phyloP scores from a whole-genome alignment of 1,140 invertebrate genomes.

The Cheumatopsyche charites region DNA sequence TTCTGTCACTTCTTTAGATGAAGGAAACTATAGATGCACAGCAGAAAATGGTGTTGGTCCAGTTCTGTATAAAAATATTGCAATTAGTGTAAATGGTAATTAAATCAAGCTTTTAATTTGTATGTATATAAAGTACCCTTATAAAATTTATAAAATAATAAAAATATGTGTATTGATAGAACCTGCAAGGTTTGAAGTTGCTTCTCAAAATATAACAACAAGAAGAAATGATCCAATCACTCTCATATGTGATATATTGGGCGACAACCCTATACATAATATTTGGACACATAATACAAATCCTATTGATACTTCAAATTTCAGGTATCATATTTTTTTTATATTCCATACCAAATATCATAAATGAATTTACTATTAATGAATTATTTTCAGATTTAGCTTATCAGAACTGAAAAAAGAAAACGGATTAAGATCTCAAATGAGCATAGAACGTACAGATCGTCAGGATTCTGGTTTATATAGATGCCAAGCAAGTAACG shows the following conservation, averaged over 20 bases:
- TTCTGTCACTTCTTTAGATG: constrained; percentile 73
- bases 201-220: constrained; percentile 72
- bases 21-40: constrained; percentile 85
- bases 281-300: constrained; percentile 75
- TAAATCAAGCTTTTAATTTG: constrained; percentile 1
- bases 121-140: neutral
- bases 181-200: constrained; percentile 78
- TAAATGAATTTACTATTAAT: neutral
- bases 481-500: constrained; percentile 84
- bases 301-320: constrained; percentile 67
- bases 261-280: constrained; percentile 84
- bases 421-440: constrained; percentile 71
- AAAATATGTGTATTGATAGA: constrained; percentile 60
- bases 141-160: constrained; percentile 2
- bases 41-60: constrained; percentile 85
- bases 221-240: constrained; percentile 73
- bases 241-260: constrained; percentile 81
- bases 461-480: constrained; percentile 84
- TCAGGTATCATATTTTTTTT: constrained; percentile 57
- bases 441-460: constrained; percentile 71
- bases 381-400: constrained; percentile 53
- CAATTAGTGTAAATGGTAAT: constrained; percentile 78
- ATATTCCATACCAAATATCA: neutral
- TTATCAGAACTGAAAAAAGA: constrained; percentile 72
- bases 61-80: constrained; percentile 75